These are phyloP conservation scores for Medauroidea extradentata DNA, from an alignment of 1,140 invertebrate genomes.

Conservation along the genomic window DNA sequence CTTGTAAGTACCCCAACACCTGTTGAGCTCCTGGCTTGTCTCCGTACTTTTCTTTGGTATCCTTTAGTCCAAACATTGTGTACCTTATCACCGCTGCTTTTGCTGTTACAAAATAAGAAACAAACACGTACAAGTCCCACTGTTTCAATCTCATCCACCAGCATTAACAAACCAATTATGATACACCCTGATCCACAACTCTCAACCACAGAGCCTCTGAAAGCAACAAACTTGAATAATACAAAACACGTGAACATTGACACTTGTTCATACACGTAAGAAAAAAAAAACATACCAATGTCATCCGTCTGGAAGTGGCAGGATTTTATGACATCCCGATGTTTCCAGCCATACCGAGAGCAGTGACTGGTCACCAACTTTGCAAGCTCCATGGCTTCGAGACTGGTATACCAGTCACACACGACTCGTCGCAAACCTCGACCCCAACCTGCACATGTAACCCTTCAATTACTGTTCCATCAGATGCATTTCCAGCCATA, in stretches of 20 bases:
- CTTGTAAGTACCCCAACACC: slow-evolving; percentile 53
- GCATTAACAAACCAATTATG: no score
- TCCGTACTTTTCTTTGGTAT: slow-evolving; percentile 43
- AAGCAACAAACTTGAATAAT: no score
- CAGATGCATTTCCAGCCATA: no score
- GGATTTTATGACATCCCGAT: slow-evolving; percentile 62
- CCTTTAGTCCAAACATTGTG: slow-evolving; percentile 47
- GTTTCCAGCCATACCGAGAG: slow-evolving; percentile 59
- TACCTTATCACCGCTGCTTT: slow-evolving; percentile 51
- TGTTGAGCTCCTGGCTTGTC: slow-evolving; percentile 42
- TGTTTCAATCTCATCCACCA: no score
- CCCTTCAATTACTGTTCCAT: no score
- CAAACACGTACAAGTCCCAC: no score
- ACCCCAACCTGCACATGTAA: slow-evolving; percentile 50
- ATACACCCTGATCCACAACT: no score
- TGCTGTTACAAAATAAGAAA: slow-evolving; percentile 46
- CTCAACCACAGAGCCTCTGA: no score
- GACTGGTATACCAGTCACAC: slow-evolving; percentile 55
- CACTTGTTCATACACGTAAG: no score
- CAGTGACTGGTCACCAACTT: slow-evolving; percentile 57
- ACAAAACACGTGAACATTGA: no score
- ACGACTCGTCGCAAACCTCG: slow-evolving; percentile 55
- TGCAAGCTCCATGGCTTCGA: slow-evolving; percentile 53
- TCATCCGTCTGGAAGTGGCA: slow-evolving; percentile 52
- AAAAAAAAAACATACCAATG: slow-evolving; percentile 39